These are phyloP conservation scores for Neodiprion fabricii DNA, from an alignment of 1,140 invertebrate genomes.

Conservation along the genomic window DNA sequence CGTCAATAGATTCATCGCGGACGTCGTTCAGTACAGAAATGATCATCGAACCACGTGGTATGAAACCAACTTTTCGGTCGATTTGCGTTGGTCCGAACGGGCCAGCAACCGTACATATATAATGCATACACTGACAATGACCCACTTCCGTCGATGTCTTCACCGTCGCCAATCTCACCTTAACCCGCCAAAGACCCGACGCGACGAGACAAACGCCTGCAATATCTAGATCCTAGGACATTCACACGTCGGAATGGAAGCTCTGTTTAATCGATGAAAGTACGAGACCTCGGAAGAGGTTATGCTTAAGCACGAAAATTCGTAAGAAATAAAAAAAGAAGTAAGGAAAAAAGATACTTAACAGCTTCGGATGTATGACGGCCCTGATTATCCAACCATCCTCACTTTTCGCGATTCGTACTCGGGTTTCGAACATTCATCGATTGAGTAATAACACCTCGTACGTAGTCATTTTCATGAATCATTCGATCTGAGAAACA, in stretches of 20 bases:
- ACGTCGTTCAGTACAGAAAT: background rate
- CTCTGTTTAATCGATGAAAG: background rate
- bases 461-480: too few species aligned
- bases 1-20: too few species aligned
- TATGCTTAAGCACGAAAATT: too few species aligned
- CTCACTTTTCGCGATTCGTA: too few species aligned
- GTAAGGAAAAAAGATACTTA: too few species aligned
- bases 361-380: too few species aligned
- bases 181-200: background rate
- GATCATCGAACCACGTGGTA: background rate
- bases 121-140: background rate
- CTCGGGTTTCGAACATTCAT: too few species aligned
- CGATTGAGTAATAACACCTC: too few species aligned
- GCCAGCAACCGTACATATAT: background rate
- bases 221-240: background rate
- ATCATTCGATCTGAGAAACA: too few species aligned
- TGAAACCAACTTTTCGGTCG: background rate
- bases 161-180: background rate
- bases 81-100: background rate
- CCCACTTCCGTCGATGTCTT: background rate
- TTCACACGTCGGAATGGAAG: background rate
- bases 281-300: background rate
- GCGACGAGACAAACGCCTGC: background rate
- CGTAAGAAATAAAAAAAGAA: too few species aligned
- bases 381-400: too few species aligned